Evolutionary conservation across 2,888 invertebrate species (phyloP), one percentile per base, ranked within the genome.

Genomic region (Heteromyza rotundicornis): DNA sequence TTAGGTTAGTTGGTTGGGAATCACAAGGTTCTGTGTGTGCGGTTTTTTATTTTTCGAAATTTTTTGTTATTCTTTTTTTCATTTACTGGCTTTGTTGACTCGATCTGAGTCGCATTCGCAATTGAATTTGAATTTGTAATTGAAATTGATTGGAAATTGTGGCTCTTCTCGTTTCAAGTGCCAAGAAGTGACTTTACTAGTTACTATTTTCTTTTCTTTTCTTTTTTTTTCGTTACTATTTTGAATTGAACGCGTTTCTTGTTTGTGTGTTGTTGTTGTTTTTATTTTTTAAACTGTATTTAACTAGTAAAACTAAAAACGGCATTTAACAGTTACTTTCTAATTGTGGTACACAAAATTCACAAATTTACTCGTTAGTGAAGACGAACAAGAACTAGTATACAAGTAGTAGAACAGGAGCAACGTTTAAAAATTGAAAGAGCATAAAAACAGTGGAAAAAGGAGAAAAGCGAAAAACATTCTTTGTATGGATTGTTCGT

Each of bases 1-100:
- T 83, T 83, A 83, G 83, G 82, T 83, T 83, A 83, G 82, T 83
- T 82, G 82, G 81, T 82, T 83, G 82, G 82, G 83, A 83, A 77
- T 78, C 73, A 83, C 82, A 82, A 82, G 82, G 82, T 82, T 80
- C 82, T 82, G 81, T 81, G 82, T 80, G 80, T 82, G 82, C 81
- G 82, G 81, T 81, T 76, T 51, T 68, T 60, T 53, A 16, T 47
- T 19, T 14, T n/a, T 40, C 14, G 40, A n/a, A 40, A 40, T 14
- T 47, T 47, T 20, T 40, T n/a, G 40, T n/a, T 3, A 19, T 19
- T 7, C 19, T 19, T 47, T 19, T 19, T 17, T 47, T 47, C 20
- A 20, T 47, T 47, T 47, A 14, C 3, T 40, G 7, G 16, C 40
- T 12, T 14, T n/a, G 16, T 47, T 17, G 14, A 40, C 40, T 7